Conservation (phyloP, 2,797 vertebrate species). For the Lycodopsis pacificus region DNA sequence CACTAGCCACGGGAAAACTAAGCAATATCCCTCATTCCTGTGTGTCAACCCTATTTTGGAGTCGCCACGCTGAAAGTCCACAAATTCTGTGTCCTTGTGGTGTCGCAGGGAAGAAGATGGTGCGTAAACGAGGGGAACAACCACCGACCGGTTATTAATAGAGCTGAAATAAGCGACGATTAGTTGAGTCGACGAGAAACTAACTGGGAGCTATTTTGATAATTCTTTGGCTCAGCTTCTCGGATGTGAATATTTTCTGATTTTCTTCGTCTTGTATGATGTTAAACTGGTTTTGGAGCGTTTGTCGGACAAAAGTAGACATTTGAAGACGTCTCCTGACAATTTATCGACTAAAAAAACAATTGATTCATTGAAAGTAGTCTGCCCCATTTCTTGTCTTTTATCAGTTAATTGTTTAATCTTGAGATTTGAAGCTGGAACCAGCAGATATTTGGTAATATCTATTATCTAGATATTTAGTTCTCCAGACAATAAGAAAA, state of each 20-base stretch:
- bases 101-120: neutral
- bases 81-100: neutral
- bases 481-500: neutral
- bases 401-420: neutral
- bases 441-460: neutral
- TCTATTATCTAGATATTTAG: no score
- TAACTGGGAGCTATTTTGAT: neutral
- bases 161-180: neutral
- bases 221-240: neutral
- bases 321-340: neutral
- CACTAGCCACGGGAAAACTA: conserved; percentile 25
- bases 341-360: neutral
- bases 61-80: neutral
- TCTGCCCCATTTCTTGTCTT: neutral
- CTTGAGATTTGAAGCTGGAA: neutral
- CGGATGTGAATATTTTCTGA: neutral
- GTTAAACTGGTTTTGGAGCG: neutral
- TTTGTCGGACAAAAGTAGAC: neutral
- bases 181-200: neutral
- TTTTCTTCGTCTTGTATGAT: neutral
- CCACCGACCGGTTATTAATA: neutral
- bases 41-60: conserved; percentile 2
- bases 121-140: neutral
- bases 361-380: neutral
- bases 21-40: conserved; percentile 42